Evolutionary conservation across 2,888 invertebrate genomes (phyloP), one percentile per base, ranked within the genome.

Genomic region (Agrotis segetum): DNA sequence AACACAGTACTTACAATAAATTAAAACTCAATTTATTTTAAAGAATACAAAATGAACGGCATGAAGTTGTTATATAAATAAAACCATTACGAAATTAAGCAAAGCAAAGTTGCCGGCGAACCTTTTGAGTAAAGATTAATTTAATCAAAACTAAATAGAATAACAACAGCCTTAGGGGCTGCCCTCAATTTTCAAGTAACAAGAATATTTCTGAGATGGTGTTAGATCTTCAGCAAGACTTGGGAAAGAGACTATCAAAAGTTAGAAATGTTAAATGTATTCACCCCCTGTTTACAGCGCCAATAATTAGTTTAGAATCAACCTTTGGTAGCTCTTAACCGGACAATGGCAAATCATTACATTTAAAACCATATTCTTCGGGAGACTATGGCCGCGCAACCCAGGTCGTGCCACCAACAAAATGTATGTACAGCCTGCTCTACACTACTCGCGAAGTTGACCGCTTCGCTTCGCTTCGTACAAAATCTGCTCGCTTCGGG

Each of bases 121-220:
- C 74, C 67, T 88, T 87, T 87, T 84, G 58, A 85, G 84, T 86
- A 85, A 88, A 87, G 85, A 87, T 87, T 86, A 89, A 90, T 88
- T 88, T 87, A 88, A 91, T 90, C 87, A 88, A 90, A 90, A 86
- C 88, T 88, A 86, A 87, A 89, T 86, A 87, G 78, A 89, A 89
- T 88, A 89, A 86, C 81, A 88, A 82, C 75, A 71, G 67, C 74
- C 79, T 72, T 66, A 53, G 62, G 74, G 67, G 24, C 34, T 73
- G 24, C 21, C 21, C 50, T 49, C 34, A 69, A 79, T 77, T 73
- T 75, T 72, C 67, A 67, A 61, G 44, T 58, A 50, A 68, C 61
- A 53, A 73, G 47, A 69, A 73, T 75, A 68, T 67, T 67, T 5
- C 11, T 53, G 60, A 70, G 44, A 75, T 79, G 17, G 11, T 29